Evolutionary conservation across 1,140 invertebrate genomes (phyloP).

Genomic region (Philotrypesis tridentata): DNA sequence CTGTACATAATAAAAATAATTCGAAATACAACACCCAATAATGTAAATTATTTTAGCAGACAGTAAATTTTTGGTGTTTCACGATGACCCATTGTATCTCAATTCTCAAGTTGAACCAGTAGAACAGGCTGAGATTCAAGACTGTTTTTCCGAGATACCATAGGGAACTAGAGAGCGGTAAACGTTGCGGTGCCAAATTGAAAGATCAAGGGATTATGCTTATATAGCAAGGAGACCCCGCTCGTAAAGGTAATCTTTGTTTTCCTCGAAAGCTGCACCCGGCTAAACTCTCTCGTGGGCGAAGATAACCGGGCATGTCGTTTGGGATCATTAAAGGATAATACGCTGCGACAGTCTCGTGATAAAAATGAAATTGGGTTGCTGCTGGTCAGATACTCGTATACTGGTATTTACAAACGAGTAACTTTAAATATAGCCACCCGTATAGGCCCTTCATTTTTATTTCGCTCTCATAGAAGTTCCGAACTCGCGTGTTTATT

Average conservation of each 20-base stretch:
- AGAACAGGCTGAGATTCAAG: neutral
- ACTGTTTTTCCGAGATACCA: conserved; percentile 34
- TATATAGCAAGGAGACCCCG: conserved; percentile 39
- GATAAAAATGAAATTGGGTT: conserved; percentile 38
- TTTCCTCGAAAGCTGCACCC: conserved; percentile 42
- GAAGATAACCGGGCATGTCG: conserved; percentile 14
- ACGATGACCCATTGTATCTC: neutral
- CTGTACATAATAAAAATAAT: too few relatives aligned
- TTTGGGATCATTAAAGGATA: conserved; percentile 46
- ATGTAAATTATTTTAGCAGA: neutral
- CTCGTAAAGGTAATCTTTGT: conserved; percentile 50
- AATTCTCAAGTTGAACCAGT: conserved; percentile 16
- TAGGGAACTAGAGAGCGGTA: neutral
- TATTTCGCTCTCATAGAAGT: neutral
- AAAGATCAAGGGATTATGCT: conserved; percentile 63
- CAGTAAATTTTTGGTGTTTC: neutral
- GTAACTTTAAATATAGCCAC: neutral
- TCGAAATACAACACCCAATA: neutral
- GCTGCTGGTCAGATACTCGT: neutral
- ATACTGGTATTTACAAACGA: neutral
- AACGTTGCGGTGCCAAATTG: conserved; percentile 55
- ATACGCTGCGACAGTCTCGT: conserved; percentile 9
- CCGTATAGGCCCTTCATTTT: conserved; percentile 22
- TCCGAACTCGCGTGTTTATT: neutral
- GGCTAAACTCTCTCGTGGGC: neutral